Base-by-base conservation (phyloP, 2,797 vertebrate genomes). In the Coracias cyanogaster region DNA sequence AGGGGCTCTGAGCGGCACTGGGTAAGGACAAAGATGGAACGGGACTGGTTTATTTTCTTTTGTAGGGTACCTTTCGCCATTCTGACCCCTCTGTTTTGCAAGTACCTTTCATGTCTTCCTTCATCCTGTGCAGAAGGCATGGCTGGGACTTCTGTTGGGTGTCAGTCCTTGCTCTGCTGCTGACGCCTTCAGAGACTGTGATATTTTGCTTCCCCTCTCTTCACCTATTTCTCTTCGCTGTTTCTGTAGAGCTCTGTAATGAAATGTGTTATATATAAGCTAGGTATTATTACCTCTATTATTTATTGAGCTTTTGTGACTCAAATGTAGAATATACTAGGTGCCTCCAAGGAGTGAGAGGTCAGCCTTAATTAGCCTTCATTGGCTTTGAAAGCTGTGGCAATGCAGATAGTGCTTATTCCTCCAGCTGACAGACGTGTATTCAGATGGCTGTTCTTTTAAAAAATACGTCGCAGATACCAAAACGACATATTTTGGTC, bases 1-100 rank as follows among this genome's bases (percentile, higher is more conserved):
- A 28, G 11, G 19, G 31, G 2, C 33, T 79, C 37, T 1, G 3
- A 17, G 51, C 0, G 4, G 57, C 61, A 1, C 46, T 18, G 49
- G 62, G 31, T 21, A 87, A 60, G 20, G 45, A 22, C 1, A 2
- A 48, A 22, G 43, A 5, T 19, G 55, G 21, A 26, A 19, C 7
- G 26, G 51, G 37, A 4, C 6, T 28, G 22, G 7, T 78, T 82
- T 31, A 6, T 66, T 71, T 71, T 8, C 22, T 54, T 48, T 49
- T 28, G 43, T 15, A 6, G 33, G 54, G 24, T 25, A 5, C 21
- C 39, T 74, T 1, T 5, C 12, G 11, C 41, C 14, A 4, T 31
- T 55, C 57, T 61, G 41, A 33, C 19, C 10, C 16, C 16, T 64
- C 49, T 2, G 5, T 33, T 89, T 61, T 4, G 1, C 33, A 33